Evolutionary conservation across 2,888 invertebrate genomes (phyloP), one percentile per base, ranked within the genome.

Genomic region (Fragum sueziense): DNA sequence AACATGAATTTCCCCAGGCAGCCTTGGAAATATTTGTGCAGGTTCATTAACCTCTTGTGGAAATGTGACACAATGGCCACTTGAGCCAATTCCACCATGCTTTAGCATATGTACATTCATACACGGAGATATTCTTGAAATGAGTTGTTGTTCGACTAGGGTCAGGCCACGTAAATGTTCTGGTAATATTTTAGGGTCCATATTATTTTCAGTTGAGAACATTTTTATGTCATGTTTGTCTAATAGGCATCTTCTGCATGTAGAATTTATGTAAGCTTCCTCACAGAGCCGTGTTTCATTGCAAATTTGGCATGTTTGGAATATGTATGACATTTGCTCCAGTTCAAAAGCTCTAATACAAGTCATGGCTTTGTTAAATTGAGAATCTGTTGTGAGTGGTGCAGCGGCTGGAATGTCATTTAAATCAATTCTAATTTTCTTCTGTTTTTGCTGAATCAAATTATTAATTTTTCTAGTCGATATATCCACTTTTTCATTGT

Each of bases 191-290:
- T 51, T 29, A 27, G 76, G 82, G 47, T 82, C 70, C 76, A 85
- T 83, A 34, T 73, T 79, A 65, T 85, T 85, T 59, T 76, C 75
- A 47, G 29, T 6, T 9, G 79, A 85, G 67, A 83, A 85, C 69
- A 80, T 70, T 79, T 78, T 81, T 27, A 82, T 54, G 27, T 65
- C 52, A 47, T 70, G 62, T 70, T 69, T 77, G n/a, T 80, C 77
- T 2, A 2, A 20, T 57, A 11, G 14, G 25, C 9, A 25, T 25
- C 57, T 3, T 25, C 14, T 57, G 25, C 57, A 7, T 57, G 9
- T 7, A 25, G 25, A 22, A 57, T 57, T 6, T n/a, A 4, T 22
- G 57, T 22, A 57, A 7, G 14, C 2, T 57, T 57, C 4, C 4
- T 27, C 6, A 7, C 27, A 22, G 2, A 57, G 22, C 25, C 57